A percentile compares a stretch with the other conserved stretches of the same genome.
Evolutionary conservation across 2,113 vertebrate species (phyloP).

Genomic region (Megalops atlanticus): DNA sequence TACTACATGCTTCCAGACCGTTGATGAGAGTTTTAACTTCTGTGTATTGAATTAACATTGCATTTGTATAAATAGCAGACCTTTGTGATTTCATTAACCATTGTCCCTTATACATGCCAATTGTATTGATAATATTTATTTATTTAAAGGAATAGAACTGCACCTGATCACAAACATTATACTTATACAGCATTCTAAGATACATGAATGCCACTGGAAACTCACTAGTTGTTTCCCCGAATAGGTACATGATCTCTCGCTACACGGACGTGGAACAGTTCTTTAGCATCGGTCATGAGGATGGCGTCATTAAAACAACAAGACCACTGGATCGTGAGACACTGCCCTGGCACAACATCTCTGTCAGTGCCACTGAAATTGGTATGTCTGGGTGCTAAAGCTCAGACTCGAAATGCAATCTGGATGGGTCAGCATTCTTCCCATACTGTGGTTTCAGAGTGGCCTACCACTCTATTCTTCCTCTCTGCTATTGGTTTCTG

Average conservation of each 20-base stretch:
- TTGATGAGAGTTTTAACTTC: not conserved
- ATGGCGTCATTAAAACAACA: conserved; percentile 88
- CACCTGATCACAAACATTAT: too few relatives aligned
- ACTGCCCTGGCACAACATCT: conserved; percentile 93
- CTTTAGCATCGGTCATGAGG: conserved; percentile 86
- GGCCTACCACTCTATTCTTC: conserved; percentile 58
- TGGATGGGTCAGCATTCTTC: not conserved
- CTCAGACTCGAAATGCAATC: not conserved
- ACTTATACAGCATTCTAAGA: too few relatives aligned
- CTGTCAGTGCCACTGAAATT: conserved; percentile 88
- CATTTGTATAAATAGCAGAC: too few relatives aligned
- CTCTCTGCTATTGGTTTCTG: not conserved
- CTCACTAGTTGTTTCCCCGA: conserved; percentile 37
- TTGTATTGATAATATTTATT: too few relatives aligned
- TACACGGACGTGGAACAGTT: conserved; percentile 94
- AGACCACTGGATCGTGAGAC: conserved; percentile 90
- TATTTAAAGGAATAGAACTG: too few relatives aligned
- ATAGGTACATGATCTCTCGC: conserved; percentile 91
- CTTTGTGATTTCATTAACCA: too few relatives aligned
- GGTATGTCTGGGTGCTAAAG: conserved; percentile 69
- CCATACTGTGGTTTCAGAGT: conserved; percentile 29
- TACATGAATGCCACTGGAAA: not conserved
- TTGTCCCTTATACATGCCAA: too few relatives aligned
- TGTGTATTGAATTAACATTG: too few relatives aligned
- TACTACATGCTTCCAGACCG: not conserved